phyloP scores from a whole-genome alignment of 2,113 vertebrate species.

The Acrocephalus arundinaceus region DNA sequence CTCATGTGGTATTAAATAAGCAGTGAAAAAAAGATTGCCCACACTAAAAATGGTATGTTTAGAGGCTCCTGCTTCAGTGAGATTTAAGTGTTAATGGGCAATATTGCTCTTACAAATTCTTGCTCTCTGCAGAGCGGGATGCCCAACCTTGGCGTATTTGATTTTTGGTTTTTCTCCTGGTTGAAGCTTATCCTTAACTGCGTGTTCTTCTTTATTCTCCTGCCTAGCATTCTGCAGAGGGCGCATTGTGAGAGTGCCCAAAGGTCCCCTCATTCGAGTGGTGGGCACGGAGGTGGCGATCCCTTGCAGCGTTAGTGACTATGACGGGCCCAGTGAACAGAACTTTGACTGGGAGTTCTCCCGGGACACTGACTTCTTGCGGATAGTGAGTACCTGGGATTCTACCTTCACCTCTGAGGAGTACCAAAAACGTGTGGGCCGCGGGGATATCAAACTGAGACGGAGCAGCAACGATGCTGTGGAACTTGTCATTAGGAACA shows the following conservation, averaged over 20 bases:
- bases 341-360: slow-evolving; percentile 92
- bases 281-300: slow-evolving; percentile 84
- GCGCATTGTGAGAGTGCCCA: slow-evolving; percentile 86
- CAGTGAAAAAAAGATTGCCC: not conserved
- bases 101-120: not conserved
- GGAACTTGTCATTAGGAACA: slow-evolving; percentile 83
- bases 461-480: slow-evolving; percentile 79
- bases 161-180: not conserved
- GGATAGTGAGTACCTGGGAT: slow-evolving; percentile 90
- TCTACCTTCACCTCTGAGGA: slow-evolving; percentile 74
- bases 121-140: not conserved
- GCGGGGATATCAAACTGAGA: slow-evolving; percentile 77
- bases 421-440: slow-evolving; percentile 77
- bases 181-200: not conserved
- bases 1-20: not conserved
- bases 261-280: slow-evolving; percentile 84
- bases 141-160: not conserved
- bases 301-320: slow-evolving; percentile 86
- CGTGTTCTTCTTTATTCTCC: not conserved
- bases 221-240: slow-evolving; percentile 74
- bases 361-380: slow-evolving; percentile 30
- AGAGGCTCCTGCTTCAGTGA: not conserved
- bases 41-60: not conserved
- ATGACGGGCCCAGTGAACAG: slow-evolving; percentile 88
- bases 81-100: not conserved